Percentiles rank a stretch among this genome's conserved stretches.
Evolutionary conservation across 2,888 invertebrate species (phyloP).

Genomic region (Halocaridina rubra): DNA sequence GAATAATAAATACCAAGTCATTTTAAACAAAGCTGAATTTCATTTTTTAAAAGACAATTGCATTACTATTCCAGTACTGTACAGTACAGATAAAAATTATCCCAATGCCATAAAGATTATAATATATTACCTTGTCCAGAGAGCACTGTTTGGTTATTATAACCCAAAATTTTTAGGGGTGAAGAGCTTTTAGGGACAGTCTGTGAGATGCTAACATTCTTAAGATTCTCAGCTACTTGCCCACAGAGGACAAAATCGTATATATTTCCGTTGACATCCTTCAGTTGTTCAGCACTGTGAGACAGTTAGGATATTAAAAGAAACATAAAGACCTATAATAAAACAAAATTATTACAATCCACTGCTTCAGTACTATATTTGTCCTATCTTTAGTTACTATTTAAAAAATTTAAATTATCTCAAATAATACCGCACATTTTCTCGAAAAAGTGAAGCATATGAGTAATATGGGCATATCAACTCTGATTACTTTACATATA

Average conservation of each 20-base stretch:
- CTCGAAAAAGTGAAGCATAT: no score
- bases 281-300: not conserved
- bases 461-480: no score
- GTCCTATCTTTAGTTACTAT: no score
- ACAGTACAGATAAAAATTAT: not conserved
- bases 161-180: not conserved
- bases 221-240: not conserved
- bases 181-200: not conserved
- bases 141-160: slow-evolving; percentile 19
- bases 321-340: not conserved
- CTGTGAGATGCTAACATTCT: slow-evolving; percentile 6
- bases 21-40: not conserved
- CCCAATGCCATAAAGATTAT: not conserved
- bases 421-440: no score
- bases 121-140: slow-evolving; percentile 6
- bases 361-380: no score
- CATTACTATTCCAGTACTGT: not conserved
- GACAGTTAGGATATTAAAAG: not conserved
- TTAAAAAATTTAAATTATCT: no score
- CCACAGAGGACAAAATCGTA: slow-evolving; percentile 24
- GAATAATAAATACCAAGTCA: not conserved
- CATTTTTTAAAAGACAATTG: not conserved
- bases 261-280: not conserved
- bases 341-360: not conserved
- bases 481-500: no score